Conservation (phyloP, 2,888 invertebrate species). For the Cheilosia urbana region DNA sequence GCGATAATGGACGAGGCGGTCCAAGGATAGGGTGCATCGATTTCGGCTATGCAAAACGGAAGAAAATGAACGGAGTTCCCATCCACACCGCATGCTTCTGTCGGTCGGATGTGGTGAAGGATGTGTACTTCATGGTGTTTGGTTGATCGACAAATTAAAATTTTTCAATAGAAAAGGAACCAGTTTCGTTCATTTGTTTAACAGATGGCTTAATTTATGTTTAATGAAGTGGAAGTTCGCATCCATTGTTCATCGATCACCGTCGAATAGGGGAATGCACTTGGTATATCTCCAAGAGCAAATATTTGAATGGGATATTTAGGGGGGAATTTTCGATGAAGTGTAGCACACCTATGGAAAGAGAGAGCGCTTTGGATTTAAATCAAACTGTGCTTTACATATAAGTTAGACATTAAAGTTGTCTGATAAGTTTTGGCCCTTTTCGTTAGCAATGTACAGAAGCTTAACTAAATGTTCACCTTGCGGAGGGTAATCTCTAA, state of each 20-base stretch:
- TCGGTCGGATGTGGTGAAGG: conserved; percentile 22
- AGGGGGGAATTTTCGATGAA: background rate
- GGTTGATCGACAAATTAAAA: conserved; percentile 59
- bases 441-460: no score
- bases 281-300: conserved; percentile 25
- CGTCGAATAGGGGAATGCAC: conserved; percentile 8
- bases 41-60: conserved; percentile 41
- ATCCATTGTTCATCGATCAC: conserved; percentile 53
- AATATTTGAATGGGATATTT: conserved; percentile 34
- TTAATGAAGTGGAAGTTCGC: conserved; percentile 68
- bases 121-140: conserved; percentile 30
- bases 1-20: conserved; percentile 59
- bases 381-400: no score
- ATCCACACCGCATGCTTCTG: conserved; percentile 14
- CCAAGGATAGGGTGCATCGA: conserved; percentile 45
- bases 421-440: no score
- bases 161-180: conserved; percentile 65
- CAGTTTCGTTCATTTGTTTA: conserved; percentile 67
- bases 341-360: background rate
- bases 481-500: no score
- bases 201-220: conserved; percentile 73
- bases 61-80: conserved; percentile 50
- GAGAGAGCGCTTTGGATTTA: background rate
- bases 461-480: no score
- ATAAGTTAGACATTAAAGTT: no score